phyloP scores from a whole-genome alignment of 2,113 vertebrate genomes.

The Scomber japonicus region DNA sequence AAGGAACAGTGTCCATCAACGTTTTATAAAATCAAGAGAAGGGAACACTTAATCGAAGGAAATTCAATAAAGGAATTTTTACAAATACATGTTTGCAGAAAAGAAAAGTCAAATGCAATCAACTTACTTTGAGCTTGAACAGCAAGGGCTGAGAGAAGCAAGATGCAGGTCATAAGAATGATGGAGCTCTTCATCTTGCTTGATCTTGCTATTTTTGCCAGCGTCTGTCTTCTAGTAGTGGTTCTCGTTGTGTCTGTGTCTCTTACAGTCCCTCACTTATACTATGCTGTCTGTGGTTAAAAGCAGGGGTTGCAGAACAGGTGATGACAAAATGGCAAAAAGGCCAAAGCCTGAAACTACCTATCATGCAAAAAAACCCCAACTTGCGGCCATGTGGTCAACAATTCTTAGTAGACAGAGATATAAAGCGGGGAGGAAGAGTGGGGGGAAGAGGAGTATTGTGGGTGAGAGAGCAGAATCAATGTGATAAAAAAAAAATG shows the following conservation, averaged over 20 bases:
- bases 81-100: no score
- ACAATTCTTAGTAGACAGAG: constrained; percentile 24
- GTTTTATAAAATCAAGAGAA: neutral
- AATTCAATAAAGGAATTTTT: neutral
- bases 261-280: constrained; percentile 16
- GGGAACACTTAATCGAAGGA: neutral
- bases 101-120: neutral
- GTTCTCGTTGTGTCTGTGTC: constrained; percentile 5
- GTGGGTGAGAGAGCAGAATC: constrained; percentile 14
- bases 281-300: constrained; percentile 11
- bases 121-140: constrained; percentile 41
- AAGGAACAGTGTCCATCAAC: neutral
- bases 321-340: constrained; percentile 33
- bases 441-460: neutral
- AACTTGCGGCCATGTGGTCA: constrained; percentile 36
- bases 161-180: constrained; percentile 33
- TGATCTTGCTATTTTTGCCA: constrained; percentile 2
- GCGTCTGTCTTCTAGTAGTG: neutral
- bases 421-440: neutral
- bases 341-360: neutral
- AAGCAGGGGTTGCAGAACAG: neutral
- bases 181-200: constrained; percentile 57
- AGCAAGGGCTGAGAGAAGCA: constrained; percentile 37
- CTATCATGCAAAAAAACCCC: neutral
- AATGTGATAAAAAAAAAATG: neutral